Base-by-base conservation (phyloP, 2,888 invertebrate genomes). In the Ornithoptera priamus region DNA sequence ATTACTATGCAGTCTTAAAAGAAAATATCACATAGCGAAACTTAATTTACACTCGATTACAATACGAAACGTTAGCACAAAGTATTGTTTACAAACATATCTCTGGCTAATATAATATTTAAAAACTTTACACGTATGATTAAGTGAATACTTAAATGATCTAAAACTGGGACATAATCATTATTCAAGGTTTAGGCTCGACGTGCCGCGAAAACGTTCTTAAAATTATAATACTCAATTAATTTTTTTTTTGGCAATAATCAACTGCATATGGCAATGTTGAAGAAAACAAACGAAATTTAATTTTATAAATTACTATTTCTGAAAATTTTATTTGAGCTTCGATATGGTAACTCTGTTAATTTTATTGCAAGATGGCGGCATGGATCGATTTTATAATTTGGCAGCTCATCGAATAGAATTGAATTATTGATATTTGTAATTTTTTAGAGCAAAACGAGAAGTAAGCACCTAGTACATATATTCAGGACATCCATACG, bases 401-500 rank as follows among this genome's bases (percentile, higher is more conserved):
- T 22, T 39, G 15, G 57, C 58, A 53, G 46, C 46, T 39, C 7
- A 39, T 39, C 39, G 39, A 39, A 39, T 39, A 39, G 7, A 10
- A 39, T 10, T 7, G 39, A 39, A 8, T 39, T 39, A 8, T 39
- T 39, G 39, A 39, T 39, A 39, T 39, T 39, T 39, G 0, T 7
- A 5, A 39, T 10, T 39, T 39, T 39, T 39, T 7, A 39, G 39
- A 39, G 39, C 39, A 8, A 39, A 39, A 39, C 39, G 39, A 39
- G 39, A 63, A 15, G 69, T 72, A 85, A 87, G 85, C 86, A 86
- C 85, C 85, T 84, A 85, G 78, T 80, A 80, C 76, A 76, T 78
- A 80, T 83, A 81, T 81, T 81, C 80, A 84, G 81, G 84, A 85
- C 83, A 85, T 81, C 76, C 80, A 84, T 79, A 80, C 81, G 80